These are phyloP conservation scores for Macquaria australasica DNA, from an alignment of 2,113 vertebrate species.

Conservation along the genomic window DNA sequence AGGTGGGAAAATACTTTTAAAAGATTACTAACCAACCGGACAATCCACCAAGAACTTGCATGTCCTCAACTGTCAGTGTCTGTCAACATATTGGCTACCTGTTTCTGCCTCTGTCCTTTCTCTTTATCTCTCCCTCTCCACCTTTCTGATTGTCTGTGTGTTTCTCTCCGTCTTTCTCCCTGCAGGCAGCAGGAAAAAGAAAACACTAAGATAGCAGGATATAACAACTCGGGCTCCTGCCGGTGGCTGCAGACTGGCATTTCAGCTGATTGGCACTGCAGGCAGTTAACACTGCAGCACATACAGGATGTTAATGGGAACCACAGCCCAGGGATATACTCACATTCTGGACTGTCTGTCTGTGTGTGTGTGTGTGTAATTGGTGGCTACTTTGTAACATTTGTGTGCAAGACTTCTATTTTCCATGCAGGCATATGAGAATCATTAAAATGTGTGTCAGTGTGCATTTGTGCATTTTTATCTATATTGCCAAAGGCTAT, in stretches of 20 bases:
- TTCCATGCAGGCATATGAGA: constrained; percentile 29
- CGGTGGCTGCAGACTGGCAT: constrained; percentile 59
- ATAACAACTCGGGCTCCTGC: constrained; percentile 16
- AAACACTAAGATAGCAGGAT: constrained; percentile 36
- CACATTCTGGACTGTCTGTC: constrained; percentile 7
- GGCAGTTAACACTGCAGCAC: constrained; percentile 53
- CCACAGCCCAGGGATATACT: constrained; percentile 46
- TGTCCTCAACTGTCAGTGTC: neutral
- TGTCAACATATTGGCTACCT: neutral
- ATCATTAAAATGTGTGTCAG: constrained; percentile 34
- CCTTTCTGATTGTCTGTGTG: constrained; percentile 35
- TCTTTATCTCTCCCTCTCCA: constrained; percentile 42
- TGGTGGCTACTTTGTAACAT: constrained; percentile 20
- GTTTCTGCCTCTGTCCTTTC: neutral
- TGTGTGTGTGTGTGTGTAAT: constrained; percentile 12
- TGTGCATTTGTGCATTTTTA: constrained; percentile 17
- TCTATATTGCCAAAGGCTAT: constrained; percentile 24
- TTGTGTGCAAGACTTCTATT: constrained; percentile 20
- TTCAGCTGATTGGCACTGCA: constrained; percentile 68
- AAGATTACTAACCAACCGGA: neutral
- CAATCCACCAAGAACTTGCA: neutral
- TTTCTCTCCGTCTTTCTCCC: constrained; percentile 24
- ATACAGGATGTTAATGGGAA: constrained; percentile 65
- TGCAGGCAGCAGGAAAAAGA: constrained; percentile 43
- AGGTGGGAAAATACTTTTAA: neutral